Conservation (phyloP, 2,888 invertebrate genomes). For the Thymelicus lineola region DNA sequence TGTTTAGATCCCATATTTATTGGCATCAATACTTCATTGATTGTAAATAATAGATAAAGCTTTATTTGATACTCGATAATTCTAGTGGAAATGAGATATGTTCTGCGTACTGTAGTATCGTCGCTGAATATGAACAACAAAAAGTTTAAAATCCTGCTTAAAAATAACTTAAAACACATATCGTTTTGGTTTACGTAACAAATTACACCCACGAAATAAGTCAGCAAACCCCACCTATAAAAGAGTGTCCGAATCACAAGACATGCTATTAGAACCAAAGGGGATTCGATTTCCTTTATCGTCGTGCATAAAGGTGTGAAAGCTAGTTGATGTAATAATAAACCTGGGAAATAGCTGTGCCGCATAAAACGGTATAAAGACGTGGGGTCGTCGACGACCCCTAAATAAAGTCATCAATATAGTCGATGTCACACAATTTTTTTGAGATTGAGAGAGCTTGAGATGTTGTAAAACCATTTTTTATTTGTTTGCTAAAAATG, state of each 20-base stretch:
- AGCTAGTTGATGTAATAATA: slow-evolving; percentile 34
- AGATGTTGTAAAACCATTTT: too few relatives aligned
- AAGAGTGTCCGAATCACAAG: slow-evolving; percentile 46
- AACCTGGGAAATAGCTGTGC: slow-evolving; percentile 20
- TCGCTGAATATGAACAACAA: too few relatives aligned
- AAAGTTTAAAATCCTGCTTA: too few relatives aligned
- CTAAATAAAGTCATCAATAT: not conserved
- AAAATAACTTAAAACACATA: too few relatives aligned
- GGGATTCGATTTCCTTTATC: slow-evolving; percentile 68
- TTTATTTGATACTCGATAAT: not conserved
- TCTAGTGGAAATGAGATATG: slow-evolving; percentile 11
- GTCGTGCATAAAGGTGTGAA: slow-evolving; percentile 50
- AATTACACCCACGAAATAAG: too few relatives aligned
- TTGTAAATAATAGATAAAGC: not conserved
- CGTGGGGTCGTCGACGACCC: not conserved
- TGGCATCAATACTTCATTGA: not conserved
- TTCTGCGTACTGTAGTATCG: too few relatives aligned
- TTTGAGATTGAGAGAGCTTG: too few relatives aligned
- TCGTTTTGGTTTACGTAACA: too few relatives aligned
- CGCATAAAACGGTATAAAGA: slow-evolving; percentile 15
- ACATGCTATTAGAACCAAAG: slow-evolving; percentile 55
- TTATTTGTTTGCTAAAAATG: too few relatives aligned
- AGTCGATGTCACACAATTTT: not conserved
- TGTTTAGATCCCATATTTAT: too few relatives aligned
- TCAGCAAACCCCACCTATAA: not conserved